Percentiles rank a stretch among this genome's conserved stretches.
Evolutionary conservation across 2,113 vertebrate species (phyloP).

Genomic region (Piaya cayana): DNA sequence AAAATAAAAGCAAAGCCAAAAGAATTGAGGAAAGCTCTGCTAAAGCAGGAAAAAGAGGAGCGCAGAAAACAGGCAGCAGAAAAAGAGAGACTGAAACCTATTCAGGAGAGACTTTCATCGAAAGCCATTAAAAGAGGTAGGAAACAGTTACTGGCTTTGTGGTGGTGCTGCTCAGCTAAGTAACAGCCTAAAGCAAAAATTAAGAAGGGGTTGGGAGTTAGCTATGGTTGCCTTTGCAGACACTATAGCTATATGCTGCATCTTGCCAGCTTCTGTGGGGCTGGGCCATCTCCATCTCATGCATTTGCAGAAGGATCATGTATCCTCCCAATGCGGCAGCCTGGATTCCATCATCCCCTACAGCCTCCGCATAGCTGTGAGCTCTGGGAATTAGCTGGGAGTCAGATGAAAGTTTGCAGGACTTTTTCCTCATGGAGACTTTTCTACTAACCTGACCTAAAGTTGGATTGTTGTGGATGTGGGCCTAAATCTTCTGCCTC

Average conservation of each 20-base stretch:
- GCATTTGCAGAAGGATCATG: accelerated
- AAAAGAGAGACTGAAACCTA: slow-evolving; percentile 23
- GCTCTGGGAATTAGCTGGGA: not conserved
- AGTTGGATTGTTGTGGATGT: not conserved
- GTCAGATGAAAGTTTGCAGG: not conserved
- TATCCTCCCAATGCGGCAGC: accelerated
- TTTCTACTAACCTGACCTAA: not conserved
- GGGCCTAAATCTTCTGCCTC: not conserved
- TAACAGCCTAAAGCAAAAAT: not conserved
- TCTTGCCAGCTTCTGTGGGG: not conserved
- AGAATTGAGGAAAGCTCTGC: slow-evolving; percentile 68
- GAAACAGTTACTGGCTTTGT: not conserved
- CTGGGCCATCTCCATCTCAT: not conserved
- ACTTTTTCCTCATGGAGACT: too few species aligned
- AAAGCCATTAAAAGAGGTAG: slow-evolving; percentile 79
- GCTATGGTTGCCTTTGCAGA: not conserved
- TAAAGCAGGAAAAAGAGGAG: slow-evolving; percentile 61
- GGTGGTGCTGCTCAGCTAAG: not conserved
- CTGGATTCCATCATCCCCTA: not conserved
- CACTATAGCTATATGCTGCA: too few species aligned
- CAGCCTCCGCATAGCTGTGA: not conserved
- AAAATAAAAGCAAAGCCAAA: slow-evolving; percentile 61
- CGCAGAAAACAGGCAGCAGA: slow-evolving; percentile 1
- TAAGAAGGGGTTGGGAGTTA: not conserved
- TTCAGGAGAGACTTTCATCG: slow-evolving; percentile 42